These are phyloP conservation scores for Coregonus ussuriensis DNA, from an alignment of 2,797 vertebrate species.

Conservation along the genomic window DNA sequence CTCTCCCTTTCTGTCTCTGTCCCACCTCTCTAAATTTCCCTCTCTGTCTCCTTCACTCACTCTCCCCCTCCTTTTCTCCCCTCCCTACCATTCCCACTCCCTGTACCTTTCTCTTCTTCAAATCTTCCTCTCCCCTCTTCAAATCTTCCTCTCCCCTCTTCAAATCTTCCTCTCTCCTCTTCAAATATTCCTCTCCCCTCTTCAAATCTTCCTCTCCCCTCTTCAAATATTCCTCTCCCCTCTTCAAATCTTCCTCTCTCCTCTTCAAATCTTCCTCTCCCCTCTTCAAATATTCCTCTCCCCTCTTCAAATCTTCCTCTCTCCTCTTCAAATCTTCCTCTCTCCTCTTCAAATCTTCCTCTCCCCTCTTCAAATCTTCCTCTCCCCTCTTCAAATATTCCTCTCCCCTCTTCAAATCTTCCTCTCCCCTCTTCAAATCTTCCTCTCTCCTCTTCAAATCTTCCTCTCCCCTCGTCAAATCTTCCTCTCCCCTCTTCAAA, in stretches of 20 bases:
- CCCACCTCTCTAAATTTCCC: not conserved
- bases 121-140: not conserved
- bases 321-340: not conserved
- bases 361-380: too few species aligned
- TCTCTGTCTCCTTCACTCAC: conserved; percentile 4
- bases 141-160: not conserved
- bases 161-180: not conserved
- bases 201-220: too few species aligned
- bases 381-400: too few species aligned
- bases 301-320: not conserved
- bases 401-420: too few species aligned
- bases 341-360: not conserved
- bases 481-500: too few species aligned
- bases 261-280: not conserved
- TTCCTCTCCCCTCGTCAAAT: too few species aligned
- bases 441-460: not conserved
- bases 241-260: not conserved
- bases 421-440: not conserved
- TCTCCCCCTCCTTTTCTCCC: too few species aligned
- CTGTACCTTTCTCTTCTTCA: not conserved
- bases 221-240: too few species aligned
- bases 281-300: not conserved
- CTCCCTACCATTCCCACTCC: not conserved
- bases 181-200: too few species aligned
- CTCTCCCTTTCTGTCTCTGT: not conserved